Evolutionary conservation across 2,888 invertebrate genomes (phyloP), one percentile per base, ranked within the genome.

Genomic region (Cistogaster globosa): DNA sequence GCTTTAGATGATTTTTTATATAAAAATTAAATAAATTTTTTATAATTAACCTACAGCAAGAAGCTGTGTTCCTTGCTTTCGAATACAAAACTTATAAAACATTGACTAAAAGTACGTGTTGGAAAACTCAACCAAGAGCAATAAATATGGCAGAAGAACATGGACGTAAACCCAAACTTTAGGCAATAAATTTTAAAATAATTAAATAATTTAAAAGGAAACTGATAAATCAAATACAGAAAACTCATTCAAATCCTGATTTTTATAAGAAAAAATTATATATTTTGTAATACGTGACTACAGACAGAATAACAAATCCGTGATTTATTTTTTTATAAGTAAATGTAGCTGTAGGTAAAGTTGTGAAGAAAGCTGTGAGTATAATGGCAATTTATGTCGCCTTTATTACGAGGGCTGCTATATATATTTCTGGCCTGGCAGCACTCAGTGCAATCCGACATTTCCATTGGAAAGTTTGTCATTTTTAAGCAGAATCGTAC

Each of bases 111-210:
- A 38, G 38, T 9, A 38, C 38, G 38, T 38, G 38, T 38, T 38
- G 38, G 38, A 38, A 38, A 6, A 38, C 38, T 5, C 38, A 38
- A 38, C n/a, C n/a, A 7, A 38, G 6, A 38, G 6, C 1, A 38
- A 38, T 1, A 38, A 11, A 9, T 6, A 6, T 38, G 38, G 36
- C 53, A 51, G 53, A 32, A 53, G 2, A 51, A 36, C 67, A 67
- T 20, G 51, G 26, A 36, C n/a, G 7, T 6, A 36, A 18, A 67
- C 4, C 8, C 53, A 36, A 67, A 67, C 53, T n/a, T 12, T 18
- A 67, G 18, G 51, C 20, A 51, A 67, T 51, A 53, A 67, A 36
- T 67, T 36, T 36, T 4, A 36, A 67, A 36, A 67, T 7, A 67
- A 51, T 36, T 51, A 32, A 51, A 67, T 7, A 67, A 51, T 36